phyloP scores from a whole-genome alignment of 2,888 invertebrate genomes.

The Drosophila atripex region DNA sequence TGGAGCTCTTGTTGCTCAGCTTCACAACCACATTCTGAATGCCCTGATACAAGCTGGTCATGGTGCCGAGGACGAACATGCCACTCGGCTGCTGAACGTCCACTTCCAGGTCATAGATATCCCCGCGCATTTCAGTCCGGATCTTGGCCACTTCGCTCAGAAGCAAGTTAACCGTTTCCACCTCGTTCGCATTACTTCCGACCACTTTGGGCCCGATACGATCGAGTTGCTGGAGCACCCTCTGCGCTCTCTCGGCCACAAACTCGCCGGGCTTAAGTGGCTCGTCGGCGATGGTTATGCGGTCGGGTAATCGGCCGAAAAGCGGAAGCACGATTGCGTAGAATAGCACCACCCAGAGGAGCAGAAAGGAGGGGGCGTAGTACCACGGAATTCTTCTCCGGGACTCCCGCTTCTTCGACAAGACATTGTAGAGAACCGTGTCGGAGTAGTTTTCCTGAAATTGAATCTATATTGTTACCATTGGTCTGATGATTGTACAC shows the following conservation, averaged over 20 bases:
- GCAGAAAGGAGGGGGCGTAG: conserved; percentile 66
- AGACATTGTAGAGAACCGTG: conserved; percentile 22
- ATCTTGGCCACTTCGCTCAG: conserved; percentile 69
- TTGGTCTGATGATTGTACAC: conserved; percentile 3
- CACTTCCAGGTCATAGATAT: conserved; percentile 76
- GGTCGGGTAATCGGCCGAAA: conserved; percentile 70
- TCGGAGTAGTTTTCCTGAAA: conserved; percentile 12
- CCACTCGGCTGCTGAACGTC: conserved; percentile 80
- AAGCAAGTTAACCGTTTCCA: conserved; percentile 85
- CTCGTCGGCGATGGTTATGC: conserved; percentile 64
- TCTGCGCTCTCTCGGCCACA: conserved; percentile 88
- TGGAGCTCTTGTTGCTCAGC: conserved; percentile 69
- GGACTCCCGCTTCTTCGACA: conserved; percentile 9
- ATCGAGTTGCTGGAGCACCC: conserved; percentile 86
- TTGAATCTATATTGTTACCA: neutral
- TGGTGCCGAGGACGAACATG: conserved; percentile 63
- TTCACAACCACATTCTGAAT: conserved; percentile 82
- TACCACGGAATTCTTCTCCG: conserved; percentile 62
- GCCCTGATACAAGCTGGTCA: conserved; percentile 79
- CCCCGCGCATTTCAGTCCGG: conserved; percentile 61
- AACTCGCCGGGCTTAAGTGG: conserved; percentile 84
- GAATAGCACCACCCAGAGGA: conserved; percentile 75
- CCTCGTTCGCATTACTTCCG: conserved; percentile 90
- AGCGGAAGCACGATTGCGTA: conserved; percentile 68
- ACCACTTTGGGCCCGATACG: conserved; percentile 88